A percentile compares a stretch with the other conserved stretches of the same genome.
These are phyloP conservation scores for Drosophila insularis DNA, from an alignment of 1,140 invertebrate species.

Conservation along the genomic window DNA sequence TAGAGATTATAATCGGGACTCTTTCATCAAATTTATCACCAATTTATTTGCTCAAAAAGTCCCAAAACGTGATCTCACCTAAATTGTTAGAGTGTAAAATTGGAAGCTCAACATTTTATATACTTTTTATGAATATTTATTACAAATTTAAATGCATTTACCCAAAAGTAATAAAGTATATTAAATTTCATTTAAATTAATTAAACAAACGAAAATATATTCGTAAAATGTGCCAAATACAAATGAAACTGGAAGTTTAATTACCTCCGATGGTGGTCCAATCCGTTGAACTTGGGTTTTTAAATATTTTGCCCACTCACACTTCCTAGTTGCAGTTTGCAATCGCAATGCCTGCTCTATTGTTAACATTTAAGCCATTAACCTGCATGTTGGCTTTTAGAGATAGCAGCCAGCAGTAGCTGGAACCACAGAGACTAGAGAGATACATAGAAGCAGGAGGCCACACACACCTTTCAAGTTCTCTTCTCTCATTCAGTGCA, in stretches of 20 bases:
- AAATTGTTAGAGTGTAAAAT: background rate
- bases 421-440: background rate
- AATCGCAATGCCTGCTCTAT: slow-evolving; percentile 78
- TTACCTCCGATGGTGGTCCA: slow-evolving; percentile 1
- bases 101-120: background rate
- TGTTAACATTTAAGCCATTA: slow-evolving; percentile 81
- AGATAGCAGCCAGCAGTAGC: slow-evolving; percentile 43
- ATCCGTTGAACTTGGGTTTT: slow-evolving; percentile 4
- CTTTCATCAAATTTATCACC: too few relatives aligned
- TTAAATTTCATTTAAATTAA: slow-evolving; percentile 19
- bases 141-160: slow-evolving; percentile 51
- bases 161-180: slow-evolving; percentile 44
- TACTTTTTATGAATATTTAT: slow-evolving; percentile 9
- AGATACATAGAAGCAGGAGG: slow-evolving; percentile 29
- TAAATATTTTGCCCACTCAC: slow-evolving; percentile 17
- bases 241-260: background rate
- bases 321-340: slow-evolving; percentile 16
- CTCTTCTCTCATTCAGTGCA: slow-evolving; percentile 59
- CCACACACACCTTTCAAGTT: slow-evolving; percentile 47
- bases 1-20: too few relatives aligned
- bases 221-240: background rate
- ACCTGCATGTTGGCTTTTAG: slow-evolving; percentile 73
- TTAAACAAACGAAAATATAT: background rate
- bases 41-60: too few relatives aligned
- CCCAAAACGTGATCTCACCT: background rate